Evolutionary conservation across 2,888 invertebrate genomes (phyloP).

Genomic region (Frankliniella intonsa): DNA sequence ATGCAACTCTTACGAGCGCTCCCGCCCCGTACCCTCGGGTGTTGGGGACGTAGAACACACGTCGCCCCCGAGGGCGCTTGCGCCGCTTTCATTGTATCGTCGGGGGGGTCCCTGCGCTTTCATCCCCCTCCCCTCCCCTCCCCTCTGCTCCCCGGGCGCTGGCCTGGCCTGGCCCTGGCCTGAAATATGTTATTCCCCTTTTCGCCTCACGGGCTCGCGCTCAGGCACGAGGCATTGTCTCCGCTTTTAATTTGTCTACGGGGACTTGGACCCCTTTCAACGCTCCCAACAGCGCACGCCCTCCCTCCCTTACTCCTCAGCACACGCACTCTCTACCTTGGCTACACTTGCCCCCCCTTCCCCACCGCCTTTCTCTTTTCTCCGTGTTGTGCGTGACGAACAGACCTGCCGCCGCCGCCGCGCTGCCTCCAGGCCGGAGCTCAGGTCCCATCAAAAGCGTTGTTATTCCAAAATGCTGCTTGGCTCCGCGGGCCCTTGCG

Average conservation of each 20-base stretch:
- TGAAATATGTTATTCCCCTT: background rate
- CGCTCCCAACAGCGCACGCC: background rate
- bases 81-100: background rate
- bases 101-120: no score
- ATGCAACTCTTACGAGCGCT: no score
- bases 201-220: background rate
- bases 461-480: no score
- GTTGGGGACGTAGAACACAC: background rate
- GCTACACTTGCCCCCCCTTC: no score
- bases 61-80: background rate
- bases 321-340: no score
- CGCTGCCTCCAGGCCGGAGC: no score
- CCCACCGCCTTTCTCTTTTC: background rate
- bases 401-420: no score
- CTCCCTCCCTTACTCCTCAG: no score
- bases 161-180: background rate
- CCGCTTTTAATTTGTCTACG: constrained; percentile 20
- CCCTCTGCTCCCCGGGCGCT: background rate
- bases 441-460: no score
- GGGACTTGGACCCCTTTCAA: background rate
- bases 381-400: background rate
- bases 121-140: background rate
- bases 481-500: no score
- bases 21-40: no score
- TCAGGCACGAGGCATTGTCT: constrained; percentile 5